Base-by-base conservation (phyloP, 1,140 invertebrate species). In the Druon quercuslanigerum region DNA sequence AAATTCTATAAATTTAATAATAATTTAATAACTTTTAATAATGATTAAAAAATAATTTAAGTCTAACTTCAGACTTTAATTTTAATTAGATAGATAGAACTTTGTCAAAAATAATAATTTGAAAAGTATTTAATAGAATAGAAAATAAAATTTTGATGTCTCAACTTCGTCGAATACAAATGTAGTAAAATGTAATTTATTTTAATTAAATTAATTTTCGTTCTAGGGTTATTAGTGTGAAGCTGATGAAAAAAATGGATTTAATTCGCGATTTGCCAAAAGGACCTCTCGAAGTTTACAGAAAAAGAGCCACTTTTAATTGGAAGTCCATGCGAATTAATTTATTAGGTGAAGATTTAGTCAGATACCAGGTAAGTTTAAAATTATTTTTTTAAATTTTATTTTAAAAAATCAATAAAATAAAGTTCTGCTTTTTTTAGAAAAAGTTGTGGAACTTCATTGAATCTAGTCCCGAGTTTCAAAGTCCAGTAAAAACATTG, bases 381-480 rank as follows among this genome's bases (percentile, higher is more conserved):
- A 50, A 56, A 19, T 50, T 50, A 51, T 51, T 8, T 17, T 19
- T 17, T 4, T 51, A 72, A 16, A 51, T 51, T 20, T 51, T 12
- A 6, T 19, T 19, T 50, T 72, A 12, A 17, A 72, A 51, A 72
- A 51, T 16, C 7, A 51, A 19, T 72, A 8, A 16, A 52, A 46
- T 25, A 11, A 12, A 46, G 20, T 20, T 20, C 12, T 66, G 40
- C 40, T 66, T 66, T 77, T 91, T 93, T 51, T 87, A 98, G 97
- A 94, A 96, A 84, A 94, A 94, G 87, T 92, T 98, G 78, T 98
- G 96, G 95, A 93, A 94, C 33, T 94, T 94, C 6, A 87, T 99
- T 51, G 94, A 97, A 90, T 94, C 92, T n/a, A 96, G 98, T 88
- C 95, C 96, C 8, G 84, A 96, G 0, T 99, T 99, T 88, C 92